These are phyloP conservation scores for Microplitis mediator DNA, from an alignment of 1,140 invertebrate genomes.

Conservation along the genomic window DNA sequence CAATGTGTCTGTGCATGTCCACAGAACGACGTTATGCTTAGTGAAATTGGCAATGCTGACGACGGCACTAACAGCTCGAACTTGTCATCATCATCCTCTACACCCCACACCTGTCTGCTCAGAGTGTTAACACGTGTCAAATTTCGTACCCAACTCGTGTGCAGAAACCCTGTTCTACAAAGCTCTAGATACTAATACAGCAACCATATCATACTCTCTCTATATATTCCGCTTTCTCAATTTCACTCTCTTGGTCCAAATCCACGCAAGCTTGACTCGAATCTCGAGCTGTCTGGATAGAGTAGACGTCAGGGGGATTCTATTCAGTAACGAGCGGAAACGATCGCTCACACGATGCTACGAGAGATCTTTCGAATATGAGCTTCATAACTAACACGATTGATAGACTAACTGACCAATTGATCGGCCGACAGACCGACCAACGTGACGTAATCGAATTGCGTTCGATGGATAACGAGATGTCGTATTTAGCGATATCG, in stretches of 20 bases:
- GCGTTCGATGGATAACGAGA: too few species aligned
- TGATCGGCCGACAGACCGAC: too few species aligned
- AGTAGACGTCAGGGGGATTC: not conserved
- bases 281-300: not conserved
- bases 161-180: conserved; percentile 7
- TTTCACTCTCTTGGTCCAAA: not conserved
- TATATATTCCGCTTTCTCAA: not conserved
- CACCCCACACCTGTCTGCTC: not conserved
- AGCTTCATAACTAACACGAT: not conserved
- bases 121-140: conserved; percentile 27
- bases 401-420: not conserved
- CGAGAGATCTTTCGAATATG: not conserved
- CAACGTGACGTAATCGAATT: too few species aligned
- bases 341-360: not conserved
- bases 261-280: too few species aligned
- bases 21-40: not conserved
- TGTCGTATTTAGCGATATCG: too few species aligned
- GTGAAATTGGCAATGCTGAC: conserved; percentile 19
- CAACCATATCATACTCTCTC: not conserved
- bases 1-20: not conserved
- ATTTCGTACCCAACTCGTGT: conserved; percentile 14
- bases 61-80: conserved; percentile 12
- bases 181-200: not conserved
- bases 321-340: conserved; percentile 7
- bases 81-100: not conserved